phyloP scores from a whole-genome alignment of 2,797 vertebrate genomes.

The Pantherophis alleghaniensis region DNA sequence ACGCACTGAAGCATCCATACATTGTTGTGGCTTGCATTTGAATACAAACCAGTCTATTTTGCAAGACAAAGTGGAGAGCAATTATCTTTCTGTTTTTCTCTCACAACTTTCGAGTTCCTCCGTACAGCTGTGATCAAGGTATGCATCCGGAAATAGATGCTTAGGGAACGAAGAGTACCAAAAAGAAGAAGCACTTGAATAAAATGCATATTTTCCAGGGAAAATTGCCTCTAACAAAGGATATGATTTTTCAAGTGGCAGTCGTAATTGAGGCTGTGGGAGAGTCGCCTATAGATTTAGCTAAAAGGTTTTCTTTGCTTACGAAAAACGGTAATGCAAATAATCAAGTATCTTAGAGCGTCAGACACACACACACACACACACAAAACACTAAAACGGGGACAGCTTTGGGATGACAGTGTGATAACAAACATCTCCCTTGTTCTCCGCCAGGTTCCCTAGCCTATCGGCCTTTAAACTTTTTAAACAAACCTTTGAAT shows the following conservation, averaged over 20 bases:
- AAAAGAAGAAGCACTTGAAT: neutral
- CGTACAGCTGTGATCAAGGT: neutral
- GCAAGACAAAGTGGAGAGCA: neutral
- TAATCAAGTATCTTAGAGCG: neutral
- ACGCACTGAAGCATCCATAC: neutral
- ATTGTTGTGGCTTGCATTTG: neutral
- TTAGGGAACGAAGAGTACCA: neutral
- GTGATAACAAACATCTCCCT: neutral
- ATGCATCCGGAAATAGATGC: neutral
- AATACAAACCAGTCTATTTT: neutral
- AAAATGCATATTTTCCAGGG: neutral
- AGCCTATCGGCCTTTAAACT: neutral
- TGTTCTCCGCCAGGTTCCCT: neutral
- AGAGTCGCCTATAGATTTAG: neutral
- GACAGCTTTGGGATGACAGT: neutral
- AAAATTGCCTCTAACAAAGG: neutral
- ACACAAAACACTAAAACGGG: neutral
- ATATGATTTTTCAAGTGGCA: neutral
- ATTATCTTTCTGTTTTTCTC: neutral
- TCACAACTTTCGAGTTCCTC: neutral
- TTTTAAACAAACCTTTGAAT: neutral
- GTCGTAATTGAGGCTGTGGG: neutral
- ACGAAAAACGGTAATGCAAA: slow-evolving; percentile 1
- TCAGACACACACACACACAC: neutral
- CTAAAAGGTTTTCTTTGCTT: neutral